These are phyloP conservation scores for Drosophila rufa DNA, from an alignment of 1,140 invertebrate species.

Conservation along the genomic window DNA sequence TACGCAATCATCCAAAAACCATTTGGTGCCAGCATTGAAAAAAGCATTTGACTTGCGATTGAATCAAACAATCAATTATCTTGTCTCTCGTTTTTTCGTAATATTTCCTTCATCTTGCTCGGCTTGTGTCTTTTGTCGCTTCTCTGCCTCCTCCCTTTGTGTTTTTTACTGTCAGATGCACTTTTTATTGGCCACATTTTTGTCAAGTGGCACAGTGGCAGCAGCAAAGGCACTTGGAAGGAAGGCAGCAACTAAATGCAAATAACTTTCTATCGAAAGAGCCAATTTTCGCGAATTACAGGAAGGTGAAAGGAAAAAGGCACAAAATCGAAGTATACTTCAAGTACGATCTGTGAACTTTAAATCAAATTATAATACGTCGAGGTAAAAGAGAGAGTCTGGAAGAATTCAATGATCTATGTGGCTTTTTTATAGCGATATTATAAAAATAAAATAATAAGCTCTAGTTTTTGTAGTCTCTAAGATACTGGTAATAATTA, in stretches of 20 bases:
- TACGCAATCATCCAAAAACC: conserved; percentile 66
- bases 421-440: no score
- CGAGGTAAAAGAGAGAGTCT: background rate
- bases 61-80: conserved; percentile 84
- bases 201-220: conserved; percentile 48
- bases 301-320: background rate
- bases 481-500: no score
- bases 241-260: conserved; percentile 24
- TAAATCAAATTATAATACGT: background rate
- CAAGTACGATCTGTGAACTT: no score
- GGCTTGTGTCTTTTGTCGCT: conserved; percentile 25
- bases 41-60: conserved; percentile 77
- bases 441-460: no score
- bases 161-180: conserved; percentile 42
- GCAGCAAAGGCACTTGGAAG: conserved; percentile 34
- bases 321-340: background rate
- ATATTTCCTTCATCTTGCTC: conserved; percentile 22
- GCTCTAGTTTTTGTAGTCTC: no score
- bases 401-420: background rate
- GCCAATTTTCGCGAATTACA: conserved; percentile 10
- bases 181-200: conserved; percentile 76
- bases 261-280: conserved; percentile 30
- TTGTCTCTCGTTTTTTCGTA: conserved; percentile 52
- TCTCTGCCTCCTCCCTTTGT: conserved; percentile 15
- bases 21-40: conserved; percentile 43